Evolutionary conservation across 2,888 invertebrate genomes (phyloP), one percentile per base, ranked within the genome.

Genomic region (Clunio marinus): DNA sequence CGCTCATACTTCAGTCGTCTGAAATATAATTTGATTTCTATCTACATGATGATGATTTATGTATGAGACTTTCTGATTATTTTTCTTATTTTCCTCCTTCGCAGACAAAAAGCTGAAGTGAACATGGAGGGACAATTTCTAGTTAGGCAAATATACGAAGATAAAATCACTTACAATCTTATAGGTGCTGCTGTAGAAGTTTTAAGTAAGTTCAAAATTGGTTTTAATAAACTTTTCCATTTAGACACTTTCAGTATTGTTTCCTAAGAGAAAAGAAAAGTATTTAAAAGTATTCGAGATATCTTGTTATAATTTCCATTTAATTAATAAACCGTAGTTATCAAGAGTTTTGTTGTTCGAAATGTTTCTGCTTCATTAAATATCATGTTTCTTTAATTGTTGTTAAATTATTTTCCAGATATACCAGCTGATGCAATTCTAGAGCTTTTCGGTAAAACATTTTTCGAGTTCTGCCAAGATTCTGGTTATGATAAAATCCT

Each of bases 401-500:
- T n/a, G n/a, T n/a, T n/a, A n/a, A n/a, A n/a, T n/a, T n/a, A n/a
- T n/a, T n/a, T n/a, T n/a, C n/a, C 77, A 95, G 95, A 93, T 76
- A 91, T 93, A 71, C 93, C 94, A 32, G 94, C 94, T 1, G 88
- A 91, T 74, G 88, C 88, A 32, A 93, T 96, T 72, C 80, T 96
- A 73, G 94, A 95, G 77, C 80, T 91, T 2, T 95, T 96, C 75
- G 96, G 96, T 1, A 92, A 91, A 76, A 95, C 93, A 73, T 96
- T 96, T 80, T 96, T 96, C 76, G 95, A 96, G 78, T 94, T 96
- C 75, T 96, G 96, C 74, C 93, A 96, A 77, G 94, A 95, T 77
- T 95, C 94, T 1, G 96, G 96, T n/a, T 96, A 96, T 75, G 96
- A 96, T 76, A 93, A 94, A 78, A 96, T 96, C 71, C 82, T 97